Percentiles rank a stretch among this genome's conserved stretches.
Conservation (phyloP, 2,797 vertebrate species). For the Pristis pectinata region DNA sequence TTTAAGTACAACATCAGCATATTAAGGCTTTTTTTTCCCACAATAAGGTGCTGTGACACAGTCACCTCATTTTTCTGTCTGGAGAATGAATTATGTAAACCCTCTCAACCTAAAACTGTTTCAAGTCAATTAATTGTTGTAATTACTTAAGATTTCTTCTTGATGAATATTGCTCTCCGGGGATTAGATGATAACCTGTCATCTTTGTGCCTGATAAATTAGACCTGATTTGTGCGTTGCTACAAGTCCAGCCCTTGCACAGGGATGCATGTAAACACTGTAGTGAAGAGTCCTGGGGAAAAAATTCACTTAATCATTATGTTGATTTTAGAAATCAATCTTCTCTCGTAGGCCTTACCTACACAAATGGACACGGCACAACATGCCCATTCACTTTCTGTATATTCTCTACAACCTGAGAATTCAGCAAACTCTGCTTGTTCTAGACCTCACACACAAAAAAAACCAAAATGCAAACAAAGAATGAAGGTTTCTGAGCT, state of each 20-base stretch:
- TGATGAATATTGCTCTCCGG: constrained; percentile 75
- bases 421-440: background rate
- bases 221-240: constrained; percentile 69
- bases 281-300: background rate
- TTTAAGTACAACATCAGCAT: constrained; percentile 15
- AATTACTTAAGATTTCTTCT: constrained; percentile 86
- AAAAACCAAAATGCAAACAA: background rate
- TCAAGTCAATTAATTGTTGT: constrained; percentile 83
- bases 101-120: constrained; percentile 71
- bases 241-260: constrained; percentile 61
- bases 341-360: background rate
- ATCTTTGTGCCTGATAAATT: constrained; percentile 72
- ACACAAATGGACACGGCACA: background rate
- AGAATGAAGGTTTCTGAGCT: background rate
- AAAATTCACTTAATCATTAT: constrained; percentile 3
- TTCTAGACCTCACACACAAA: background rate
- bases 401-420: background rate
- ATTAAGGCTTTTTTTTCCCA: constrained; percentile 43
- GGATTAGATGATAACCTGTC: constrained; percentile 73
- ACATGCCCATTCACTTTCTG: background rate
- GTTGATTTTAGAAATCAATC: constrained; percentile 20
- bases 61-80: constrained; percentile 66
- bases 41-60: constrained; percentile 49
- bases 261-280: constrained; percentile 45
- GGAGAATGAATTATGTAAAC: constrained; percentile 81